A percentile compares a stretch with the other conserved stretches of the same genome.
These are phyloP conservation scores for Polia nebulosa DNA, from an alignment of 2,888 invertebrate species.

Conservation along the genomic window DNA sequence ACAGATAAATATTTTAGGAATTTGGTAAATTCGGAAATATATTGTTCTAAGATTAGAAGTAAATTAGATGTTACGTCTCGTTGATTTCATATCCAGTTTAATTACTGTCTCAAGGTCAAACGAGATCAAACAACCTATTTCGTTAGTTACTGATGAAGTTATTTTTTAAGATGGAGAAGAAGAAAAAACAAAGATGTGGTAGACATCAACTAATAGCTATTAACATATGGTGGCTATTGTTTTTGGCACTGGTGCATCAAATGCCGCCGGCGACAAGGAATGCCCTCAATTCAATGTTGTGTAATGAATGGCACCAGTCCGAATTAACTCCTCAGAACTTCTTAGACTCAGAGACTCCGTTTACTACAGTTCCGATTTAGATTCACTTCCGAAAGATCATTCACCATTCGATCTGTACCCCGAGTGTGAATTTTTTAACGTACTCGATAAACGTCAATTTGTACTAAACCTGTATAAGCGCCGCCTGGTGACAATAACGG, in stretches of 20 bases:
- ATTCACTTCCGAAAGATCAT: slow-evolving; percentile 2
- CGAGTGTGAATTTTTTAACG: no score
- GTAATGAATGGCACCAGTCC: slow-evolving; percentile 55
- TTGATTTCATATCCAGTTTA: slow-evolving; percentile 1
- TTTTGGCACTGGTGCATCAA: slow-evolving; percentile 52
- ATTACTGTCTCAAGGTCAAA: slow-evolving; percentile 22
- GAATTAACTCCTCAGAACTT: slow-evolving; percentile 45
- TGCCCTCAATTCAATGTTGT: slow-evolving; percentile 53
- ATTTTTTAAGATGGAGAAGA: slow-evolving; percentile 4
- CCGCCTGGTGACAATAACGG: no score
- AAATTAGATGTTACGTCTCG: slow-evolving; percentile 1
- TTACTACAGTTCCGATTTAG: slow-evolving; percentile 34
- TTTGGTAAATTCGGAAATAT: slow-evolving; percentile 24
- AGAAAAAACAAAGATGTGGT: slow-evolving; percentile 19
- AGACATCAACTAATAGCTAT: slow-evolving; percentile 40
- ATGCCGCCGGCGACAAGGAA: slow-evolving; percentile 41
- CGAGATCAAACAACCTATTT: neutral
- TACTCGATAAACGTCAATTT: no score
- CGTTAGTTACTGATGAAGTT: neutral
- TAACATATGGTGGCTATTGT: slow-evolving; percentile 43
- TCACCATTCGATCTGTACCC: neutral
- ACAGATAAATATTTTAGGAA: slow-evolving; percentile 17
- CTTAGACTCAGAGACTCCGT: slow-evolving; percentile 44
- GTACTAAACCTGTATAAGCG: no score
- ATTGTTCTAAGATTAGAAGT: slow-evolving; percentile 9